Percentiles rank a stretch among this genome's conserved stretches.
phyloP scores from a whole-genome alignment of 1,140 invertebrate genomes.

The Lepidotrigona ventralis region DNA sequence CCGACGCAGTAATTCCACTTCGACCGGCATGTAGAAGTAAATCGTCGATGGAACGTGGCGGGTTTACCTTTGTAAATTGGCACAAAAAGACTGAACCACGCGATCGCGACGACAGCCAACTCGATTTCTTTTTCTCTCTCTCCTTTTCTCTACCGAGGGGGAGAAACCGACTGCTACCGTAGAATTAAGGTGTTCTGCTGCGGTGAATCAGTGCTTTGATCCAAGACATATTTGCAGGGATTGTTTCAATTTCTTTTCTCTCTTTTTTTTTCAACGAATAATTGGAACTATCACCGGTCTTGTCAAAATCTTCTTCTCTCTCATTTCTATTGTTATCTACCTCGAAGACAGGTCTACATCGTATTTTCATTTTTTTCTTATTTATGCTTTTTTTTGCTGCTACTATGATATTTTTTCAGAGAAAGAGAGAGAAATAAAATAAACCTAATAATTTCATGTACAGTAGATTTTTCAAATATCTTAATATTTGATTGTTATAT shows the following conservation, averaged over 20 bases:
- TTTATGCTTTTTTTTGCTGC: too few relatives aligned
- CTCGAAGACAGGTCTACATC: background rate
- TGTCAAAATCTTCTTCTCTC: background rate
- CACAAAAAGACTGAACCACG: conserved; percentile 53
- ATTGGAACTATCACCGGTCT: background rate
- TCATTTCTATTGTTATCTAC: background rate
- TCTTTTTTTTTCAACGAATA: background rate
- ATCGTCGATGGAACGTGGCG: conserved; percentile 61
- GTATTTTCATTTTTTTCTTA: background rate
- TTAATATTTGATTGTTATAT: too few relatives aligned
- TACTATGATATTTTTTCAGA: too few relatives aligned
- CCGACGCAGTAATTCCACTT: conserved; percentile 46
- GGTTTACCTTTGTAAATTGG: conserved; percentile 67
- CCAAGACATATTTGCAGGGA: background rate
- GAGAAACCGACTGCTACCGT: conserved; percentile 15
- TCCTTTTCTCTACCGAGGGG: too few relatives aligned
- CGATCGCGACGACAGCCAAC: conserved; percentile 53
- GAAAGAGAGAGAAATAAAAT: too few relatives aligned
- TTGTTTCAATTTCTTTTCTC: background rate
- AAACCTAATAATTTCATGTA: too few relatives aligned
- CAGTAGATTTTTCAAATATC: too few relatives aligned
- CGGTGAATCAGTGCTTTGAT: background rate
- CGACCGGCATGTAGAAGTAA: conserved; percentile 46
- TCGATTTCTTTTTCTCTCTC: conserved; percentile 14
- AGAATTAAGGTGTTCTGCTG: conserved; percentile 45